Percentiles rank a stretch among this genome's conserved stretches.
Conservation (phyloP, 64 coral and sea anemone species). For the Anthopleura sola region DNA sequence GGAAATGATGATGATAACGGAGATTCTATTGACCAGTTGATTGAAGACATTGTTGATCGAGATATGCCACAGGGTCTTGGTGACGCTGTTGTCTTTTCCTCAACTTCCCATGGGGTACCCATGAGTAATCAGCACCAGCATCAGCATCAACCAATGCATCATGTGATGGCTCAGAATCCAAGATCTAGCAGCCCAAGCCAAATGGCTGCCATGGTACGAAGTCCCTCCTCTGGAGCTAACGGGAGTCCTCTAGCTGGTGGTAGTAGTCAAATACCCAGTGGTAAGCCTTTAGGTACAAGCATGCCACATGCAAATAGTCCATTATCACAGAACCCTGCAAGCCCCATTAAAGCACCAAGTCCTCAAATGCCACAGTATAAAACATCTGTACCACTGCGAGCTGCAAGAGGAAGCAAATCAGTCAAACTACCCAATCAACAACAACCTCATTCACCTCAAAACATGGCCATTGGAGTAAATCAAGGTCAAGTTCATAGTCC, state of each 20-base stretch:
- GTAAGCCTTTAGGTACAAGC: slow-evolving; percentile 11
- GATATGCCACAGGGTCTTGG: slow-evolving; percentile 90
- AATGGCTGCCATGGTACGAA: slow-evolving; percentile 8
- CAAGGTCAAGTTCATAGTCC: slow-evolving; percentile 26
- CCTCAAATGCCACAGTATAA: slow-evolving; percentile 25
- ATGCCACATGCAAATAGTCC: slow-evolving; percentile 34
- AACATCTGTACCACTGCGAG: not conserved
- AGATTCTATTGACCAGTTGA: slow-evolving; percentile 76
- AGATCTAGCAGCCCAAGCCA: slow-evolving; percentile 15
- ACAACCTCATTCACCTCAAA: slow-evolving; percentile 14
- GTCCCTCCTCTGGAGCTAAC: not conserved
- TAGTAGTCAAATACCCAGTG: not conserved
- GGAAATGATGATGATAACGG: slow-evolving; percentile 37
- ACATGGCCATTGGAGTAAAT: not conserved
- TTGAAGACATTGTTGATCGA: slow-evolving; percentile 95
- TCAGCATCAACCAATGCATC: slow-evolving; percentile 42
- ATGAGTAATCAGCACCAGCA: slow-evolving; percentile 20
- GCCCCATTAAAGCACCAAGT: slow-evolving; percentile 57
- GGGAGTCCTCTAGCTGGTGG: not conserved
- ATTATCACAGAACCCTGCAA: slow-evolving; percentile 48
- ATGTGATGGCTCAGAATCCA: not conserved
- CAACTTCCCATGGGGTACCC: not conserved
- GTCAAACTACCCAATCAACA: not conserved
- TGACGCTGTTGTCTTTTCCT: slow-evolving; percentile 70
- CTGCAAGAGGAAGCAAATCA: not conserved